Percentiles rank a stretch among this genome's conserved stretches.
Evolutionary conservation across 2,888 invertebrate genomes (phyloP).

Genomic region (Tethea ocularis): DNA sequence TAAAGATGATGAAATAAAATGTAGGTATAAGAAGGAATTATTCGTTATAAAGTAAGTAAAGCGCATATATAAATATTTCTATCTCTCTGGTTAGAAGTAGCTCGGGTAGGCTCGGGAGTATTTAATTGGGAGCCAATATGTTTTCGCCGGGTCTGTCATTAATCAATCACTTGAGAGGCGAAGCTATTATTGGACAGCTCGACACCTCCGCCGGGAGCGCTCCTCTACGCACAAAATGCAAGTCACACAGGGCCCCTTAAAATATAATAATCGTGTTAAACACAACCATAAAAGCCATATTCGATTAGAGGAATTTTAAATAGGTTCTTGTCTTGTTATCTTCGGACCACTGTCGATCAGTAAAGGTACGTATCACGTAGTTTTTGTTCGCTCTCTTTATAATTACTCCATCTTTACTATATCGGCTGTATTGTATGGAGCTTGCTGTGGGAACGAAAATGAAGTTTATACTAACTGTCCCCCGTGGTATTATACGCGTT

Average conservation of each 20-base stretch:
- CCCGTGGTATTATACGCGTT: no score
- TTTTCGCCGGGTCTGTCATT: slow-evolving; percentile 77
- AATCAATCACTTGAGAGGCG: slow-evolving; percentile 74
- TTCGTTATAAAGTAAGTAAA: not conserved
- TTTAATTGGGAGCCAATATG: slow-evolving; percentile 77
- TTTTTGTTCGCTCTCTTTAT: slow-evolving; percentile 64
- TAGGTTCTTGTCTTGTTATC: slow-evolving; percentile 78
- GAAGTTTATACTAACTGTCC: not conserved
- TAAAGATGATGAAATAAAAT: no score
- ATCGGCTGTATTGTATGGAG: slow-evolving; percentile 40
- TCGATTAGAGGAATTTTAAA: slow-evolving; percentile 78
- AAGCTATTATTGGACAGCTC: slow-evolving; percentile 75
- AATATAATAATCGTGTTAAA: slow-evolving; percentile 84
- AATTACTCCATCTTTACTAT: slow-evolving; percentile 56
- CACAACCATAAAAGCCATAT: slow-evolving; percentile 79
- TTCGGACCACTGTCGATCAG: slow-evolving; percentile 62
- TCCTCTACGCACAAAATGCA: slow-evolving; percentile 65
- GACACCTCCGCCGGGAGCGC: slow-evolving; percentile 67
- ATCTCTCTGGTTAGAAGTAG: slow-evolving; percentile 24
- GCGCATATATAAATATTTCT: not conserved
- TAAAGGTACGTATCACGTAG: slow-evolving; percentile 58
- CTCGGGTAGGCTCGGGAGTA: slow-evolving; percentile 43
- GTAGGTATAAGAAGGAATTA: not conserved
- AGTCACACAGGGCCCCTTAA: slow-evolving; percentile 80
- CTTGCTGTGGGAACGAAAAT: slow-evolving; percentile 23